Evolutionary conservation across 2,113 vertebrate genomes (phyloP).

Genomic region (Barnardius zonarius): DNA sequence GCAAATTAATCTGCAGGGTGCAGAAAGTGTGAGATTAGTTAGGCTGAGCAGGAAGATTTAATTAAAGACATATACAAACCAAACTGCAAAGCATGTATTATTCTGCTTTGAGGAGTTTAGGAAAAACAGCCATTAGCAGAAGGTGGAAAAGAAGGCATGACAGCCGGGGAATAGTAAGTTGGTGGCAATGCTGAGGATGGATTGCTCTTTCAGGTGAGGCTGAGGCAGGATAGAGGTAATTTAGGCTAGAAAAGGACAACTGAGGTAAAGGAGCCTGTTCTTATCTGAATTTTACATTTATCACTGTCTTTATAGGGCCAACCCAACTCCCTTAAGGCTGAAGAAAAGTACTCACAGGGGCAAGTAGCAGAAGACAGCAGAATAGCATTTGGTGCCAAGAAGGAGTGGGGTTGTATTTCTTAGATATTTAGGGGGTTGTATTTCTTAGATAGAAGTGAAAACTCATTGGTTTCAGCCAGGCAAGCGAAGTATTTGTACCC

Average conservation of each 20-base stretch:
- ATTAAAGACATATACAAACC: conserved; percentile 13
- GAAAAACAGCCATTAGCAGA: background rate
- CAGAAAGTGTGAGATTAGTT: conserved; percentile 28
- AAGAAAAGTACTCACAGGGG: background rate
- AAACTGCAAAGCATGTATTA: background rate
- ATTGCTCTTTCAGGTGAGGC: background rate
- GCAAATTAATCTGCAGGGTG: background rate
- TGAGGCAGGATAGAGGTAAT: background rate
- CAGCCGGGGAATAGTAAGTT: background rate
- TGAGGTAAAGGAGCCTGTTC: background rate
- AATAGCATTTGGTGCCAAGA: background rate
- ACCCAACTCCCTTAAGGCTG: background rate
- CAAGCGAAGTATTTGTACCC: background rate
- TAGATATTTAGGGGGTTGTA: background rate
- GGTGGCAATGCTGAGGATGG: background rate
- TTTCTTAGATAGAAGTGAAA: background rate
- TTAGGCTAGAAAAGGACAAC: background rate
- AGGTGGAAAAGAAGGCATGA: background rate
- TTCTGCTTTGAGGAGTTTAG: background rate
- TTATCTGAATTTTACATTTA: background rate
- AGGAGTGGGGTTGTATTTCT: background rate
- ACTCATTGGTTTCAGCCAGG: background rate
- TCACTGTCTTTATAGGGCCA: background rate
- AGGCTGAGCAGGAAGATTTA: conserved; percentile 31
- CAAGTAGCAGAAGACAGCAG: background rate